phyloP scores from a whole-genome alignment of 2,113 vertebrate species.

The Rhea pennata region DNA sequence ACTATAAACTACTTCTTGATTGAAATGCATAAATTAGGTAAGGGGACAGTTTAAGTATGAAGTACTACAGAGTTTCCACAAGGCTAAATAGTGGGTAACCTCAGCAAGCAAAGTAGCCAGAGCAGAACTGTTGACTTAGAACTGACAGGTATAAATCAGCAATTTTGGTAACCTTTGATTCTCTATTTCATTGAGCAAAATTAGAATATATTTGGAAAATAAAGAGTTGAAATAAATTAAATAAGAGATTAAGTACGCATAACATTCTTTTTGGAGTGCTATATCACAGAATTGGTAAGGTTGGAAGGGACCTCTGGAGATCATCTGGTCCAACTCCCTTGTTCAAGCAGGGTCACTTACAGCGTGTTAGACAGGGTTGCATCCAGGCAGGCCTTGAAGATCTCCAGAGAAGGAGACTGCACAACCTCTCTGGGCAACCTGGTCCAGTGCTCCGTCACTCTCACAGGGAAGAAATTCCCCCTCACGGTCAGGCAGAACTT shows the following conservation, averaged over 20 bases:
- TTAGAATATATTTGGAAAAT: not conserved
- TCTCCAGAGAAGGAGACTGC: too few species aligned
- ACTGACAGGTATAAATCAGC: not conserved
- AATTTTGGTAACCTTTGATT: not conserved
- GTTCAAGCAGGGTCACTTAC: too few species aligned
- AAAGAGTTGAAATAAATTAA: not conserved
- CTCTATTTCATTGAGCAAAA: not conserved
- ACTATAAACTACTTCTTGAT: slow-evolving; percentile 20
- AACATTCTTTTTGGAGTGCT: not conserved
- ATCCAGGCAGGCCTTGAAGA: too few species aligned
- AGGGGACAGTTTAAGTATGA: not conserved
- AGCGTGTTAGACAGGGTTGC: too few species aligned
- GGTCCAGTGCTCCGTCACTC: too few species aligned
- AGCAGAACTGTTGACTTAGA: not conserved
- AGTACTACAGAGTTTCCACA: not conserved
- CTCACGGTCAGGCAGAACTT: too few species aligned
- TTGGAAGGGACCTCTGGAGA: too few species aligned
- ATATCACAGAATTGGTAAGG: too few species aligned
- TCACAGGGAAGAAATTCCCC: too few species aligned
- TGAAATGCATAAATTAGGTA: not conserved
- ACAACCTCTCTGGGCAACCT: too few species aligned
- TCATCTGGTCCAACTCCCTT: too few species aligned
- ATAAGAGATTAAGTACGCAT: not conserved
- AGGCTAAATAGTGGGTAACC: not conserved
- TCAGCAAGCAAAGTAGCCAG: not conserved